Evolutionary conservation across 2,113 vertebrate species (phyloP), one percentile per base, ranked within the genome.

Genomic region (Cathartes aura): DNA sequence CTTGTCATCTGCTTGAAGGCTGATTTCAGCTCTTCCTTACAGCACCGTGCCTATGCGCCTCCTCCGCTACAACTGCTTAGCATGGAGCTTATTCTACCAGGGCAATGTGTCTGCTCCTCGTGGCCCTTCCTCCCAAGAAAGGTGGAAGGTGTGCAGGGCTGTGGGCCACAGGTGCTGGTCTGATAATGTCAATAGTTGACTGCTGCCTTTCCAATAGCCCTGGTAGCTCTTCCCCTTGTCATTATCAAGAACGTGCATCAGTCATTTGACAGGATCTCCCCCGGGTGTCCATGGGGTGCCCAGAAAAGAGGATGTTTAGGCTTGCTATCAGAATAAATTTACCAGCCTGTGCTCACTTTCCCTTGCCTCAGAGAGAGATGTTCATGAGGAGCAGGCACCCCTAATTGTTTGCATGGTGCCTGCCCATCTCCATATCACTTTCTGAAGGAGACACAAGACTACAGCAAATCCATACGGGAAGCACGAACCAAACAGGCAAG

Each of bases 1-100:
- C 89, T 42, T 82, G 62, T 93, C 81, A 88, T 62, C 84, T 94
- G 73, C 82, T 70, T 72, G 76, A 95, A 94, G 76, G 87, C 78
- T 89, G 87, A 82, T 87, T 93, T 93, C 91, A 85, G 70, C 62
- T 87, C 55, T 87, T 90, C 68, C 80, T 87, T 50, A 71, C 42
- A 84, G 79, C 67, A 43, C 32, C 3, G 3, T 78, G 78, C 62
- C 62, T 82, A 3, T 48, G 62, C 0, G 6, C 50, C 90, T 93
- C 82, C 74, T 76, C 74, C 1, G 3, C 82, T 73, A 56, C 74
- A 73, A 60, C 59, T 32, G 67, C 59, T 68, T 48, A 42, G 36
- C 1, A 2, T 29, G 32, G 82, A 86, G 86, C 62, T 43, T 36
- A 32, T 47, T 66, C 87, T 74, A 29, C 38, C 29, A 24, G 38